Evolutionary conservation across 2,888 invertebrate species (phyloP).

Genomic region (Cetonia aurata): DNA sequence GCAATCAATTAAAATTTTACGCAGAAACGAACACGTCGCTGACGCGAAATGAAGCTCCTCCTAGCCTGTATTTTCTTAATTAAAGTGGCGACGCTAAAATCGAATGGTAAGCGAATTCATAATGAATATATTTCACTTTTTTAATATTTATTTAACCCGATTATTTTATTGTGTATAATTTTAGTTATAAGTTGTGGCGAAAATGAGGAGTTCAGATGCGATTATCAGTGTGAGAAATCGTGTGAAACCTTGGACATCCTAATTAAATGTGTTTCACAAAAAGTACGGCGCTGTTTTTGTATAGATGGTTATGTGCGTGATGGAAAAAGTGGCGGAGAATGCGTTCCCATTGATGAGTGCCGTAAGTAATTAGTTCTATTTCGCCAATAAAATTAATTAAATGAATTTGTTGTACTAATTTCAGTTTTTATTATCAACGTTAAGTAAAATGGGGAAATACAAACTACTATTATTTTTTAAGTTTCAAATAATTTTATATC

Average conservation of each 20-base stretch:
- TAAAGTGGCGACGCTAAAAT: slow-evolving; percentile 14
- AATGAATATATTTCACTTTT: not conserved
- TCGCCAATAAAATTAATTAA: slow-evolving; percentile 6
- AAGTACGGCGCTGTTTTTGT: slow-evolving; percentile 38
- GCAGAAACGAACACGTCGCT: too few relatives aligned
- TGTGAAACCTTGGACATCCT: slow-evolving; percentile 20
- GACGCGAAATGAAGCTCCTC: slow-evolving; percentile 1
- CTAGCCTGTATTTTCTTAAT: not conserved
- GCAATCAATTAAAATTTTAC: too few relatives aligned
- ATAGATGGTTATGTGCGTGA: slow-evolving; percentile 44
- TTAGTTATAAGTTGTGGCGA: not conserved
- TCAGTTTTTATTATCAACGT: too few relatives aligned
- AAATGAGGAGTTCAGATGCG: slow-evolving; percentile 37
- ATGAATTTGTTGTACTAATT: slow-evolving; percentile 4
- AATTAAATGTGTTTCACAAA: slow-evolving; percentile 20
- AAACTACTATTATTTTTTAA: too few relatives aligned
- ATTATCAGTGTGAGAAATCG: slow-evolving; percentile 22
- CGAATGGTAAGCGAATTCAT: slow-evolving; percentile 4
- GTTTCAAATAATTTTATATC: too few relatives aligned
- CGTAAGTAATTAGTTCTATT: slow-evolving; percentile 32
- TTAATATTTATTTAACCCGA: not conserved
- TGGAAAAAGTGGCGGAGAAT: slow-evolving; percentile 42
- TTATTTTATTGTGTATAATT: too few relatives aligned
- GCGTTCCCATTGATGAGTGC: slow-evolving; percentile 34
- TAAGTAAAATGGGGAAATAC: too few relatives aligned